phyloP scores from a whole-genome alignment of 2,888 invertebrate genomes.

The Melikaiella ostensackeni region DNA sequence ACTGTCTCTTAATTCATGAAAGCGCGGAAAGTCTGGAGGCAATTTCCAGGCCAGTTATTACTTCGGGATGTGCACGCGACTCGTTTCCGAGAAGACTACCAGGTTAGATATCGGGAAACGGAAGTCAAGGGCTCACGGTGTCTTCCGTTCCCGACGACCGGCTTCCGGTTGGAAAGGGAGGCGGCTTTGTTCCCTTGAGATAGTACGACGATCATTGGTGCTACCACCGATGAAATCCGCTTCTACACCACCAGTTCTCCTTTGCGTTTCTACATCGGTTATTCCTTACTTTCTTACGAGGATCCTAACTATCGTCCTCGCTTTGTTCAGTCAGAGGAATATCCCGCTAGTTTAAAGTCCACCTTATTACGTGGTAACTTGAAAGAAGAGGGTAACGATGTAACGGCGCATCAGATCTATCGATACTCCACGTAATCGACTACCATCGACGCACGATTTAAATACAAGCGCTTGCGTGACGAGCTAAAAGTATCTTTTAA shows the following conservation, averaged over 20 bases:
- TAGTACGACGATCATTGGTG: background rate
- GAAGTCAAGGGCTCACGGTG: conserved; percentile 47
- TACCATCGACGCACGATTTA: conserved; percentile 35
- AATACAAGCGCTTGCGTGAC: conserved; percentile 33
- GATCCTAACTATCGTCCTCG: conserved; percentile 41
- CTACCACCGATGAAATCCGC: conserved; percentile 8
- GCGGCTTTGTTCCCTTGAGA: conserved; percentile 25
- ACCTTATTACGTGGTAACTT: conserved; percentile 22
- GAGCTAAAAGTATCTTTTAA: conserved; percentile 17
- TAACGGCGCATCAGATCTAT: conserved; percentile 16
- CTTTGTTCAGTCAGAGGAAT: conserved; percentile 56
- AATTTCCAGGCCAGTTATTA: conserved; percentile 66
- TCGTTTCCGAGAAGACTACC: conserved; percentile 13
- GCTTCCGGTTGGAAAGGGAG: conserved; percentile 13
- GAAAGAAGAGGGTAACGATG: conserved; percentile 32
- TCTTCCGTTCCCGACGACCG: conserved; percentile 36
- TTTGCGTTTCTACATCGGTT: conserved; percentile 16
- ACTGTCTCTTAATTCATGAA: background rate
- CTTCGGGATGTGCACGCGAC: conserved; percentile 51
- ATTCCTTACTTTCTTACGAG: conserved; percentile 5
- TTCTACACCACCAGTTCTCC: conserved; percentile 5
- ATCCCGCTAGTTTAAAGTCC: conserved; percentile 11
- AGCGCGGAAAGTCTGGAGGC: conserved; percentile 30
- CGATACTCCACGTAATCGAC: conserved; percentile 16
- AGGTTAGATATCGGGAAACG: conserved; percentile 45